Conservation (phyloP, 2,888 invertebrate genomes). For the Limnephilus lunatus region DNA sequence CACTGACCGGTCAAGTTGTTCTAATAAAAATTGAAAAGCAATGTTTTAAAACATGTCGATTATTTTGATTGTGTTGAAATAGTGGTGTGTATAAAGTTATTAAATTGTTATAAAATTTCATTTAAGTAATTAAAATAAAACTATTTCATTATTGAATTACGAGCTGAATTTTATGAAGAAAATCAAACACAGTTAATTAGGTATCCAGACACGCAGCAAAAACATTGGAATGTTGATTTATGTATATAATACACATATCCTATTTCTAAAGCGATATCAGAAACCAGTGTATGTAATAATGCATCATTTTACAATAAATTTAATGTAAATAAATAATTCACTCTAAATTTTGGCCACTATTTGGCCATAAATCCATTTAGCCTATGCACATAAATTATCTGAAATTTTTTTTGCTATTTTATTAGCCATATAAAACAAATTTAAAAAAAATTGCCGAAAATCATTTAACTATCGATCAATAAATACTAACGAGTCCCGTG, state of each 20-base stretch:
- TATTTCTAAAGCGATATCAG: neutral
- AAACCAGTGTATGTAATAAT: neutral
- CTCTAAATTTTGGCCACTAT: neutral
- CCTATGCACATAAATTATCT: neutral
- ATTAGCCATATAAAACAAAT: neutral
- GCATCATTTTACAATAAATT: neutral
- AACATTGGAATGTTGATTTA: neutral
- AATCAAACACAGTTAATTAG: neutral
- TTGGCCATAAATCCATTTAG: neutral
- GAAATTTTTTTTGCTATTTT: neutral
- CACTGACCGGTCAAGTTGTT: no score
- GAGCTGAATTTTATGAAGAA: neutral
- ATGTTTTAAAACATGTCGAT: no score
- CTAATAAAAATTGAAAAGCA: no score
- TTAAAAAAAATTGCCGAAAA: neutral
- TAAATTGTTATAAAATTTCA: no score
- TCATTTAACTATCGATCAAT: no score
- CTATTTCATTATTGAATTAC: neutral
- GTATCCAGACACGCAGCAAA: neutral
- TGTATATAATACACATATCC: neutral
- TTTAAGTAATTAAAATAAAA: neutral
- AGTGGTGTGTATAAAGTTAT: no score
- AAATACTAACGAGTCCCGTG: no score
- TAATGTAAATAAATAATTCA: neutral
- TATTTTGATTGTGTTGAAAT: no score